These are phyloP conservation scores for Acleris sparsana DNA, from an alignment of 2,888 invertebrate genomes.

Conservation along the genomic window DNA sequence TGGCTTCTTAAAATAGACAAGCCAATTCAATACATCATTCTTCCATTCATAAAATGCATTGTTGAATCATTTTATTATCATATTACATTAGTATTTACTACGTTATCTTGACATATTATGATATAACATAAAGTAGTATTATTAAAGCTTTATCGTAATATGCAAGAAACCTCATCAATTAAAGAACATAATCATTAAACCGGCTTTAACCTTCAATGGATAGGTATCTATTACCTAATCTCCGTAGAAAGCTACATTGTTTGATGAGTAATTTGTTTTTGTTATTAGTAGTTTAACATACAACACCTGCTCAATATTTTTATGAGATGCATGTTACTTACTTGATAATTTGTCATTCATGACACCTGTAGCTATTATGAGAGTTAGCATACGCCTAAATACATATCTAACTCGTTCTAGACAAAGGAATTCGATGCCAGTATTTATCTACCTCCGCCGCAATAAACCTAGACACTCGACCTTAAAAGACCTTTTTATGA, in stretches of 20 bases:
- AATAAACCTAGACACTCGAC: constrained; percentile 15
- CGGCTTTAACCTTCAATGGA: background rate
- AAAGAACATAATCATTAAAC: constrained; percentile 6
- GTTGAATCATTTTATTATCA: constrained; percentile 21
- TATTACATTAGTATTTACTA: constrained; percentile 16
- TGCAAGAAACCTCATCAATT: constrained; percentile 15
- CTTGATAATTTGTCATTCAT: constrained; percentile 18
- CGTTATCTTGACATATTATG: constrained; percentile 18
- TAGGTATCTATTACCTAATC: constrained; percentile 3
- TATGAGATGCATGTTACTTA: background rate
- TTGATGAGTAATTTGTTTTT: constrained; percentile 11
- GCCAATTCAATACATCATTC: constrained; percentile 4
- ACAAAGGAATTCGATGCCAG: constrained; percentile 33
- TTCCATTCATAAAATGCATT: constrained; percentile 27
- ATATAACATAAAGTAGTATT: constrained; percentile 7
- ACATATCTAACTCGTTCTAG: constrained; percentile 29
- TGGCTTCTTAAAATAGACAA: constrained; percentile 5
- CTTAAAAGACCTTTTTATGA: constrained; percentile 30
- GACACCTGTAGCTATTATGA: constrained; percentile 22
- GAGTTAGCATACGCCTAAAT: constrained; percentile 35
- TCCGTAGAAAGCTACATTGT: constrained; percentile 10
- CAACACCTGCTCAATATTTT: background rate
- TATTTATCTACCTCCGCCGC: constrained; percentile 26
- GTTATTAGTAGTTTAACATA: background rate
- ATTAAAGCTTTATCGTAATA: constrained; percentile 11